Base-by-base conservation (phyloP, 1,140 invertebrate genomes). In the Plutomurus gul region DNA sequence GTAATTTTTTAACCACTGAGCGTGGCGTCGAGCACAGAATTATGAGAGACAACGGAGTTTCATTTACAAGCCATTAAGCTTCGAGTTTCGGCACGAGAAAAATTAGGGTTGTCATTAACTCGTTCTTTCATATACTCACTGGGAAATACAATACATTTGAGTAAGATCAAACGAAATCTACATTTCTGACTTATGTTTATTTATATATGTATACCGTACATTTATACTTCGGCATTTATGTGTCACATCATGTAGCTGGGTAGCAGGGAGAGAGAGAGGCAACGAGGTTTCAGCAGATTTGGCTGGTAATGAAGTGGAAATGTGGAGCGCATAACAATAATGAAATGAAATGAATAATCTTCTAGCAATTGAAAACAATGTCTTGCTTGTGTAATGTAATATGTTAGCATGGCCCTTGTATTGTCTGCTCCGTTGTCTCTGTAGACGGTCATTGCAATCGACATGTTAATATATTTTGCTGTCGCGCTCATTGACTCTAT, bases 51-150 rank as follows among this genome's bases (percentile, higher is more conserved):
- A 65, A 65, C 56, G 13, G 30, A 65, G 56, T 65, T 56, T 71
- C 73, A 79, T 79, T 79, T 79, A 79, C 78, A 79, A 75, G 56
- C 73, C 78, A 79, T 79, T 79, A 79, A 25, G 36, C 39, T 8
- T 10, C 56, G 36, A 65, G 56, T 16, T 36, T 30, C 27, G 56
- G 13, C 25, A 18, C 56, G 25, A 65, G 56, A 65, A 65, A 65
- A 65, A 65, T 65, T 65, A 65, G 56, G 25, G 25, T 65, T 30
- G 56, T 65, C 56, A 65, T 65, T 65, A 65, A 33, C 56, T 65
- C 18, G n/a, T n/a, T n/a, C n/a, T n/a, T n/a, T n/a, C n/a, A n/a
- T n/a, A n/a, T n/a, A n/a, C n/a, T n/a, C n/a, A n/a, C n/a, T n/a
- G n/a, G n/a, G n/a, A n/a, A n/a, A 7, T 22, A 51, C 47, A 51